These are phyloP conservation scores for honey bee (Apis mellifera) DNA, from an alignment of 1,140 invertebrate species.

Conservation along the genomic window DNA sequence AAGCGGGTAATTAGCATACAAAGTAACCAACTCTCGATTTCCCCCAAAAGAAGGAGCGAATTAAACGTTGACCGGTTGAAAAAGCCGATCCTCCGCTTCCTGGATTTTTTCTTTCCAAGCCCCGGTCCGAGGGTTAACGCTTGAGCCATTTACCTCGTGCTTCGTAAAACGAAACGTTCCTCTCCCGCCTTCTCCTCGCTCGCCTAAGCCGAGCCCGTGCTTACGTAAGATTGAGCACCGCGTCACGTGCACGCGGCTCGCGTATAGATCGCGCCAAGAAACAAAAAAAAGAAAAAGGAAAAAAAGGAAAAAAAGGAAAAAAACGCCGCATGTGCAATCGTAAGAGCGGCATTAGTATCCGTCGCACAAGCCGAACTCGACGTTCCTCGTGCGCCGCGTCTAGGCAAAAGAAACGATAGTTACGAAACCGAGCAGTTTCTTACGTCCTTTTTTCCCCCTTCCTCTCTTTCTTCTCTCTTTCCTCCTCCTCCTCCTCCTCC, in stretches of 20 bases:
- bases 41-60: not conserved
- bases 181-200: constrained; percentile 11
- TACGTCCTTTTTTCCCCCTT: constrained; percentile 34
- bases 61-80: not conserved
- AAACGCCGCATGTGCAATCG: constrained; percentile 69
- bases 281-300: constrained; percentile 58
- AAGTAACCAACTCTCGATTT: not conserved
- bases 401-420: constrained; percentile 63
- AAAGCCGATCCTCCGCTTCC: constrained; percentile 13
- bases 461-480: not conserved
- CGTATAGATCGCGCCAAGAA: constrained; percentile 58
- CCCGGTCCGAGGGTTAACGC: not conserved
- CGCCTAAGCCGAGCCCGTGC: constrained; percentile 36
- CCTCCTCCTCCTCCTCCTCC: not conserved
- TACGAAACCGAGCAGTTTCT: constrained; percentile 65
- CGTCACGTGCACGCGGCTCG: constrained; percentile 65
- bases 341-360: constrained; percentile 59
- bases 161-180: constrained; percentile 7
- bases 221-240: constrained; percentile 67
- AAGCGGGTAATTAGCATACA: not conserved
- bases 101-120: not conserved
- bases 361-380: constrained; percentile 52
- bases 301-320: constrained; percentile 21
- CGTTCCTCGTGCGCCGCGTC: constrained; percentile 50
- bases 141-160: constrained; percentile 9